Conservation (phyloP, 2,113 vertebrate genomes). For the Amblyopsis rosae region DNA sequence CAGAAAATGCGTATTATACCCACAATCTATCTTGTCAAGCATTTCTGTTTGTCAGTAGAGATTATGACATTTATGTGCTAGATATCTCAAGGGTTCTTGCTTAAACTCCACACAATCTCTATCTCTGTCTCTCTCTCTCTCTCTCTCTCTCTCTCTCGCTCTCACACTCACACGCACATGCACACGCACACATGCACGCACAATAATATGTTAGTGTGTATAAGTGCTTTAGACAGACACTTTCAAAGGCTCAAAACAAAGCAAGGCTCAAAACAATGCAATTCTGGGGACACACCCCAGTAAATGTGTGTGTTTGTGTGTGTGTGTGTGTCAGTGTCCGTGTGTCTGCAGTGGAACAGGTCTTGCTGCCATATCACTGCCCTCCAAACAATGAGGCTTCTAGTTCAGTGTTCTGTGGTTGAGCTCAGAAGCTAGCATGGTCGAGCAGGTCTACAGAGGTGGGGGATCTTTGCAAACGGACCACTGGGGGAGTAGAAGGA, state of each 20-base stretch:
- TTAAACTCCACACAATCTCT: slow-evolving; percentile 3
- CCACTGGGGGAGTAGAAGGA: background rate
- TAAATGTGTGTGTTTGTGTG: background rate
- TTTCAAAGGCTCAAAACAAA: no score
- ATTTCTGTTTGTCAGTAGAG: slow-evolving; percentile 20
- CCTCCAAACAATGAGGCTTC: slow-evolving; percentile 54
- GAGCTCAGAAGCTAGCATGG: slow-evolving; percentile 53
- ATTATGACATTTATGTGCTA: slow-evolving; percentile 18
- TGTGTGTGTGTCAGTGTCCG: background rate
- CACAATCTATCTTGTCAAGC: slow-evolving; percentile 26
- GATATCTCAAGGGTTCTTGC: background rate
- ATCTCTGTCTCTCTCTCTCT: slow-evolving; percentile 13
- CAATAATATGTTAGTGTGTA: no score
- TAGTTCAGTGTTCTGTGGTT: slow-evolving; percentile 60
- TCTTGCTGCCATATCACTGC: slow-evolving; percentile 39
- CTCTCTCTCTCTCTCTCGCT: background rate
- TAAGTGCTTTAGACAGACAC: background rate
- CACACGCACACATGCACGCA: background rate
- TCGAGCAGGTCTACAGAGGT: slow-evolving; percentile 43
- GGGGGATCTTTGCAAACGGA: slow-evolving; percentile 43
- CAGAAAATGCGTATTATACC: slow-evolving; percentile 26
- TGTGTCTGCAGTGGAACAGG: slow-evolving; percentile 38
- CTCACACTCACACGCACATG: background rate
- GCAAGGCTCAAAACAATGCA: no score
- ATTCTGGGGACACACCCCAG: background rate